phyloP scores from a whole-genome alignment of 2,797 vertebrate genomes.

The Nyctibius grandis region DNA sequence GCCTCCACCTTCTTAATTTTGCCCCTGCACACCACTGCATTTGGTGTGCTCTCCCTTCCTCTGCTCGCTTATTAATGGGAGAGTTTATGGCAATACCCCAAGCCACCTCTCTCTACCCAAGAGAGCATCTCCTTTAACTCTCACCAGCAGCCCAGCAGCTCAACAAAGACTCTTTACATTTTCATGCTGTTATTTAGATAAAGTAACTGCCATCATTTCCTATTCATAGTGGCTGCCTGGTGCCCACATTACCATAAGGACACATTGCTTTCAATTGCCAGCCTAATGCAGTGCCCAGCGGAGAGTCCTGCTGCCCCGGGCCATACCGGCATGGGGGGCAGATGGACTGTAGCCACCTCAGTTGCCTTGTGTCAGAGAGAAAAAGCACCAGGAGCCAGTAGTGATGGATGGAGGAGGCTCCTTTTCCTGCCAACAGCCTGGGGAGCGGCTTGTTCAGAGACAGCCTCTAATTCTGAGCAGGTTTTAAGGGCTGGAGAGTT shows the following conservation, averaged over 20 bases:
- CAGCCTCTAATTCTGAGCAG: neutral
- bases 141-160: conserved; percentile 39
- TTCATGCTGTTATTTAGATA: conserved; percentile 30
- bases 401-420: neutral
- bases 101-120: neutral
- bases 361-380: rapidly evolving
- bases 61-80: neutral
- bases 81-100: conserved; percentile 20
- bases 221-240: neutral
- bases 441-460: neutral
- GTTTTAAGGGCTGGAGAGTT: neutral
- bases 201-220: conserved; percentile 38
- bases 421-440: rapidly evolving
- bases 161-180: conserved; percentile 24
- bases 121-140: conserved; percentile 30
- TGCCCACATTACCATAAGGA: conserved; percentile 30
- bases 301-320: neutral
- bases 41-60: neutral
- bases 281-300: neutral
- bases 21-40: neutral
- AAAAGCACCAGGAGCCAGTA: neutral
- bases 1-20: neutral
- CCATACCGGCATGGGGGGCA: rapidly evolving
- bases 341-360: rapidly evolving
- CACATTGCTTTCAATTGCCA: neutral